phyloP scores from a whole-genome alignment of 2,888 invertebrate genomes.

The Drosophila rubida region DNA sequence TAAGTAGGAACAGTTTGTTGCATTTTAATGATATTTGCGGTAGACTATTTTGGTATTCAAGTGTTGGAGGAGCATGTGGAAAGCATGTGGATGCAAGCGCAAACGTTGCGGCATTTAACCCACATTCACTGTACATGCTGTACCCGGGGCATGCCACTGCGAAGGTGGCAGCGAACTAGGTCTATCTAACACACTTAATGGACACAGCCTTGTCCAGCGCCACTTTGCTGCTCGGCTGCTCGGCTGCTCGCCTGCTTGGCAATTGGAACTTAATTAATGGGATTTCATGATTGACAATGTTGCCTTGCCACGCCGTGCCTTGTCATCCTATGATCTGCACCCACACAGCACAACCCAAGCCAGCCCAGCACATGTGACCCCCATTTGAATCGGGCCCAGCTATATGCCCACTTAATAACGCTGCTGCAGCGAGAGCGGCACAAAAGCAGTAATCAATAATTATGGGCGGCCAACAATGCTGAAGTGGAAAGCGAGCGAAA shows the following conservation, averaged over 20 bases:
- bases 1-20: too few relatives aligned
- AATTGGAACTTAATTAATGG: constrained; percentile 52
- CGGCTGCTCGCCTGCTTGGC: not conserved
- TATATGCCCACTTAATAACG: constrained; percentile 39
- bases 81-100: too few relatives aligned
- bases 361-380: not conserved
- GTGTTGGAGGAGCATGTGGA: too few relatives aligned
- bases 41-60: too few relatives aligned
- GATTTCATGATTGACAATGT: constrained; percentile 51
- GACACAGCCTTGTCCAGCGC: constrained; percentile 28
- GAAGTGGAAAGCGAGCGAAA: constrained; percentile 4
- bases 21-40: too few relatives aligned
- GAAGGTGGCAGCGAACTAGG: not conserved
- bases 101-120: not conserved
- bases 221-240: constrained; percentile 44
- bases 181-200: constrained; percentile 32
- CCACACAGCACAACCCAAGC: constrained; percentile 16
- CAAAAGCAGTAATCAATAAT: constrained; percentile 54
- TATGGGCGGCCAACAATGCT: constrained; percentile 33
- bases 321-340: too few relatives aligned
- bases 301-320: constrained; percentile 15
- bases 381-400: not conserved
- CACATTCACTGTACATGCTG: not conserved
- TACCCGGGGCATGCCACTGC: not conserved
- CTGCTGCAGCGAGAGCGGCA: constrained; percentile 26